Evolutionary conservation across 2,888 invertebrate species (phyloP).

Genomic region (Gastrophysa polygoni): DNA sequence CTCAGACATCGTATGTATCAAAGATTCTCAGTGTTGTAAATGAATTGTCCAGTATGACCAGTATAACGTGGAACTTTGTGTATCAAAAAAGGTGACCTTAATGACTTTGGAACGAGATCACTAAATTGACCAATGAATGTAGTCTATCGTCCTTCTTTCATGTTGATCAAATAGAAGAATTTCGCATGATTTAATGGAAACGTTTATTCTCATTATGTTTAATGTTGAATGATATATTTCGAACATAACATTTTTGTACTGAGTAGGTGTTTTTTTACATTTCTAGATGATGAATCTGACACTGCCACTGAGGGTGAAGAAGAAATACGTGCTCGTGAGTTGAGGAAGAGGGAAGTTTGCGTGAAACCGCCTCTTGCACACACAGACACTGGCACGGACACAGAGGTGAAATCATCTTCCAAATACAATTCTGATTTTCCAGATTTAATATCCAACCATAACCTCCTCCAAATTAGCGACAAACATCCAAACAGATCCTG

Average conservation of each 20-base stretch:
- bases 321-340: constrained; percentile 70
- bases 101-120: too few relatives aligned
- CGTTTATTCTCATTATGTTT: too few relatives aligned
- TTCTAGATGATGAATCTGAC: constrained; percentile 68
- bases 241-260: too few relatives aligned
- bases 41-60: not conserved
- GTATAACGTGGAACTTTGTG: not conserved
- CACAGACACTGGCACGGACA: constrained; percentile 71
- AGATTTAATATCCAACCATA: constrained; percentile 28
- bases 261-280: constrained; percentile 24
- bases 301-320: constrained; percentile 78
- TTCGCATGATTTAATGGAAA: too few relatives aligned
- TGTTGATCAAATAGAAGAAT: too few relatives aligned
- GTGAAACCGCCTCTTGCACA: constrained; percentile 68
- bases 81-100: too few relatives aligned
- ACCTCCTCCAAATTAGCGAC: constrained; percentile 29
- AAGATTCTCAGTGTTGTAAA: not conserved
- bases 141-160: too few relatives aligned
- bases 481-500: constrained; percentile 45
- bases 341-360: constrained; percentile 71
- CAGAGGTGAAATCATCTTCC: constrained; percentile 65
- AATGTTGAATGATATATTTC: too few relatives aligned
- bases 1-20: constrained; percentile 33
- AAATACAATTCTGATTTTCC: constrained; percentile 35
- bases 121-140: too few relatives aligned